Evolutionary conservation across 2,113 vertebrate genomes (phyloP).

Genomic region (Pterocles burchelli): DNA sequence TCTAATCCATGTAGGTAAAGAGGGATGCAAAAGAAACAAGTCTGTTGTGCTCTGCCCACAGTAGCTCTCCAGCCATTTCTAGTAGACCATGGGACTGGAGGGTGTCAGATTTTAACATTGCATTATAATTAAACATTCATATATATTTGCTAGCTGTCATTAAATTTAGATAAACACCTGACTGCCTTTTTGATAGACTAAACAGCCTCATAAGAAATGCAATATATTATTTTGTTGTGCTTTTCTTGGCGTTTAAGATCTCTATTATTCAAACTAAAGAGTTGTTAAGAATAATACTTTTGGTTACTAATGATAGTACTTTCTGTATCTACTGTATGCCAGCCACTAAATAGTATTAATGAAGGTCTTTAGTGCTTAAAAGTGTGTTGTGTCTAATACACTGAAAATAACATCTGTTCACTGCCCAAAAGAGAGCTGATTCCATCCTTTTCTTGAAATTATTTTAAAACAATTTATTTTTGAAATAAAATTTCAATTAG

Average conservation of each 20-base stretch:
- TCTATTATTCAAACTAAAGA: background rate
- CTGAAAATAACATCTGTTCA: background rate
- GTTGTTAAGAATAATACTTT: background rate
- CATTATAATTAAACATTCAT: background rate
- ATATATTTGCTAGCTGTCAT: background rate
- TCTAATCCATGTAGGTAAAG: background rate
- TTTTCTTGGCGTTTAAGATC: background rate
- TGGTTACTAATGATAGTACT: background rate
- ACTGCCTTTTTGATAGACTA: background rate
- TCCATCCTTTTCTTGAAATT: background rate
- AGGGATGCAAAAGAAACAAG: background rate
- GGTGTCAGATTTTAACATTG: background rate
- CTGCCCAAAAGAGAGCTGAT: background rate
- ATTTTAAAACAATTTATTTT: background rate
- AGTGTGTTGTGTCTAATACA: background rate
- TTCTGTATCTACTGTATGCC: background rate
- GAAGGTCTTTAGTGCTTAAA: background rate
- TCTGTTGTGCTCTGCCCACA: background rate
- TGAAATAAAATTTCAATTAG: background rate
- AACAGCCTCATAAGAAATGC: background rate
- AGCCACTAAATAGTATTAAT: background rate
- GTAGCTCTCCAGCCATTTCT: background rate
- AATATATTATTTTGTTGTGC: background rate
- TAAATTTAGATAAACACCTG: background rate
- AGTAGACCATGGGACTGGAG: background rate